Conservation (phyloP, 2,113 vertebrate species). For the Ornithorhynchus anatinus region DNA sequence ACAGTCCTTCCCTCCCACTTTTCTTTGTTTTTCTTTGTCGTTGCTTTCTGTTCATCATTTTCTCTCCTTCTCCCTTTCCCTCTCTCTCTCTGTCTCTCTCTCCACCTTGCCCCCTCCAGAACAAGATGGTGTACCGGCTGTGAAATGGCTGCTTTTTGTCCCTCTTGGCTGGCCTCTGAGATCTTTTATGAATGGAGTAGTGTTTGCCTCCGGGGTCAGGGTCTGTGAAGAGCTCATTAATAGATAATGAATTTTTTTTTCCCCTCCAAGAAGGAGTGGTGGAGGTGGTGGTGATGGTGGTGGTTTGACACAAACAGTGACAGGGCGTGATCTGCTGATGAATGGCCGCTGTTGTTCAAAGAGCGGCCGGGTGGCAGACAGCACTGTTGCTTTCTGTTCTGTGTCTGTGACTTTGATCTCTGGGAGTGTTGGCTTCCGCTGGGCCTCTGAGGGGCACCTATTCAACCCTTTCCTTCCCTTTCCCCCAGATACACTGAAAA, state of each 20-base stretch:
- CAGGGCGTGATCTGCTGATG: background rate
- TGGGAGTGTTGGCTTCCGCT: constrained; percentile 36
- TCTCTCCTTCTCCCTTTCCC: background rate
- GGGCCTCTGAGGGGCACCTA: constrained; percentile 16
- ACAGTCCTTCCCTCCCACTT: too few species aligned
- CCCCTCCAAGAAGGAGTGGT: background rate
- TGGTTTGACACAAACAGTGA: constrained; percentile 42
- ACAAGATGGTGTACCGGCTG: constrained; percentile 19
- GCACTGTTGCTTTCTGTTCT: constrained; percentile 26
- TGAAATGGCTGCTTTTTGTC: constrained; percentile 67
- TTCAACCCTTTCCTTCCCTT: constrained; percentile 25
- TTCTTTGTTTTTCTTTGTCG: background rate
- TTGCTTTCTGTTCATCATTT: background rate
- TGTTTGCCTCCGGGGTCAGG: constrained; percentile 22
- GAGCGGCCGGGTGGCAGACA: constrained; percentile 32
- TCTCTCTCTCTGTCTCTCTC: background rate
- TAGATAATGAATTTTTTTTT: constrained; percentile 32
- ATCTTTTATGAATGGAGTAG: constrained; percentile 12
- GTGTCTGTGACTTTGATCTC: constrained; percentile 64
- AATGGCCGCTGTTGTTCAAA: constrained; percentile 45
- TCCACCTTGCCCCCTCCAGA: constrained; percentile 17
- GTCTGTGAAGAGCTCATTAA: constrained; percentile 33
- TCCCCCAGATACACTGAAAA: constrained; percentile 25
- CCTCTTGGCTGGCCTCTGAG: constrained; percentile 35
- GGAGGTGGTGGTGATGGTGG: background rate